A percentile compares a stretch with the other conserved stretches of the same genome.
Evolutionary conservation across 2,113 vertebrate genomes (phyloP).

Genomic region (Rhabdomys dilectus): DNA sequence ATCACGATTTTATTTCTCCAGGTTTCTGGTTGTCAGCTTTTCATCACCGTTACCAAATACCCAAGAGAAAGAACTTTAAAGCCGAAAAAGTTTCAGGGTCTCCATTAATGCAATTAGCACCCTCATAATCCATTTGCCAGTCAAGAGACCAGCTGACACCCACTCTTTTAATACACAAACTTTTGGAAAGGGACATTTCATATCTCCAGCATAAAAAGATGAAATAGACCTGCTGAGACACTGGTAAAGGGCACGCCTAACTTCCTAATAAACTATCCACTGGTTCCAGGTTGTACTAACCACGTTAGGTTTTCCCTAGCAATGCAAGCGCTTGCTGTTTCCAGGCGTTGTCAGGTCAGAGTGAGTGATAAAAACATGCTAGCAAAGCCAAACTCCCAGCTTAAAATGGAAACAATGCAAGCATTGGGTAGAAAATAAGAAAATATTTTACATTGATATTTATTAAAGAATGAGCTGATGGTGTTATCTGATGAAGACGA

Average conservation of each 20-base stretch:
- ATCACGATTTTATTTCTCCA: not conserved
- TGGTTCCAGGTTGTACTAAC: not conserved
- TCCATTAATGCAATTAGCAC: not conserved
- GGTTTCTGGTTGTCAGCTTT: not conserved
- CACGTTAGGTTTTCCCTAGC: not conserved
- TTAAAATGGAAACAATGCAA: not conserved
- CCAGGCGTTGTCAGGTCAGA: not conserved
- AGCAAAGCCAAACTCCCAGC: not conserved
- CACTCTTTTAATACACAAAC: not conserved
- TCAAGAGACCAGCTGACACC: not conserved
- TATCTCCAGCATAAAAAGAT: not conserved
- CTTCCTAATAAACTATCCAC: not conserved
- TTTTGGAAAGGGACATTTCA: not conserved
- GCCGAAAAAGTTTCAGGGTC: not conserved
- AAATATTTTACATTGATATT: not conserved
- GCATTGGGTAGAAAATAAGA: not conserved
- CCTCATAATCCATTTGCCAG: not conserved
- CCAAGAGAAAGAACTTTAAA: not conserved
- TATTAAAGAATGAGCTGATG: not conserved
- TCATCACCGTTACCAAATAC: not conserved
- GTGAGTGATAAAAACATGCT: not conserved
- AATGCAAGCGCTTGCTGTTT: not conserved
- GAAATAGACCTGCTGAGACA: not conserved
- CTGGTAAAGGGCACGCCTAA: not conserved
- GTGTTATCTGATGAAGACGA: not conserved